Percentiles rank a stretch among this genome's conserved stretches.
Conservation (phyloP, 2,797 vertebrate genomes). For the Taeniopygia guttata region DNA sequence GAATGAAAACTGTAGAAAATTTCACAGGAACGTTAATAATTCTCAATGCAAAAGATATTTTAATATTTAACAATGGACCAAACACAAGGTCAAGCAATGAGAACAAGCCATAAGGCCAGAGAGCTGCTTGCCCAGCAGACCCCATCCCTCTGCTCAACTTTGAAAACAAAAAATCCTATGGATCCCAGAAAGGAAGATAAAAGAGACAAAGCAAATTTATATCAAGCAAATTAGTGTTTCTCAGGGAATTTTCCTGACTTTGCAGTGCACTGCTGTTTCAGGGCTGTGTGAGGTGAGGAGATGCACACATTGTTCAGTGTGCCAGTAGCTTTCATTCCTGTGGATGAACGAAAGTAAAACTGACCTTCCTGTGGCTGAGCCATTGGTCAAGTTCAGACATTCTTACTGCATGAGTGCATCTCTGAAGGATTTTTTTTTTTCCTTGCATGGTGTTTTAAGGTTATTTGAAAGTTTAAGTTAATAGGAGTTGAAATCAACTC, state of each 20-base stretch:
- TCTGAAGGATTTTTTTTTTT: neutral
- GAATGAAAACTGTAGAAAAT: neutral
- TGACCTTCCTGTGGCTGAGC: neutral
- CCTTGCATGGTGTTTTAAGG: neutral
- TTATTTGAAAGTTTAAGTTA: neutral
- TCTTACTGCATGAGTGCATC: neutral
- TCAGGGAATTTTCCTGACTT: neutral
- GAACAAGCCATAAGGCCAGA: neutral
- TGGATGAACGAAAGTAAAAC: neutral
- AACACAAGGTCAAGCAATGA: neutral
- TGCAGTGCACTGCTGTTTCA: neutral
- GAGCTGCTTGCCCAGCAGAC: neutral
- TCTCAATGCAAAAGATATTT: neutral
- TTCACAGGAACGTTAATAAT: neutral
- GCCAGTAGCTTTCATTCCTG: neutral
- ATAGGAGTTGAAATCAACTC: neutral
- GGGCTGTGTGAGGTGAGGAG: neutral
- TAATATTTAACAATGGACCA: neutral
- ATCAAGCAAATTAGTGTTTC: neutral
- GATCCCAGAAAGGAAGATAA: neutral
- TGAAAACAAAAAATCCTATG: neutral
- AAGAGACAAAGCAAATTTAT: neutral
- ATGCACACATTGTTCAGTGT: rapidly evolving
- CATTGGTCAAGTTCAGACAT: neutral
- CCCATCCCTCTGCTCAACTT: neutral